phyloP scores from a whole-genome alignment of 2,888 invertebrate genomes.

The Oegoconia quadripuncta region DNA sequence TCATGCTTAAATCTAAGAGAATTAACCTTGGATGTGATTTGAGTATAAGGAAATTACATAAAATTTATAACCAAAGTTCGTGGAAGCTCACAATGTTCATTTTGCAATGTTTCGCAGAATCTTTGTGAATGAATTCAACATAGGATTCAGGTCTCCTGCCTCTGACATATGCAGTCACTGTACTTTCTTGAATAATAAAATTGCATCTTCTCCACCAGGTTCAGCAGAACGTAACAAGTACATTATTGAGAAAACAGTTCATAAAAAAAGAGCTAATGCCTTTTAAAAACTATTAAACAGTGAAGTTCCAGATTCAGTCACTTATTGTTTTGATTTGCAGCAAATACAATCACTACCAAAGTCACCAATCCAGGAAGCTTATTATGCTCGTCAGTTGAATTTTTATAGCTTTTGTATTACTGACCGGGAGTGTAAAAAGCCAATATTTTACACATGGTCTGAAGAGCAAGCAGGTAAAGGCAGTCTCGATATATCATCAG shows the following conservation, averaged over 20 bases:
- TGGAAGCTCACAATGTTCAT: too few relatives aligned
- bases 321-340: conserved; percentile 8
- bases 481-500: conserved; percentile 4
- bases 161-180: conserved; percentile 2
- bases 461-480: conserved; percentile 7
- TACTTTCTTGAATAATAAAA: not conserved
- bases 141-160: conserved; percentile 2
- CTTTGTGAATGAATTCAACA: conserved; percentile 4
- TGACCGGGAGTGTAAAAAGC: conserved; percentile 1
- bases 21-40: not conserved
- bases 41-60: not conserved
- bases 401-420: conserved; percentile 6
- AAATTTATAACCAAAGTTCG: too few relatives aligned
- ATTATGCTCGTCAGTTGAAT: conserved; percentile 6
- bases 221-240: not conserved
- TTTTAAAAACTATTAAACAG: not conserved
- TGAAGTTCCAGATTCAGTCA: not conserved
- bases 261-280: conserved; percentile 4
- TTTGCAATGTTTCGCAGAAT: too few relatives aligned
- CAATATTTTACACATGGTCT: conserved; percentile 6
- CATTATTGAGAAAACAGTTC: not conserved
- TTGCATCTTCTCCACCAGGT: too few relatives aligned
- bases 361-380: conserved; percentile 5
- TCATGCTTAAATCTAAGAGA: not conserved
- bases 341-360: conserved; percentile 7